phyloP scores from a whole-genome alignment of 92 coral and sea anemone species.

The Bergia puertoricense region DNA sequence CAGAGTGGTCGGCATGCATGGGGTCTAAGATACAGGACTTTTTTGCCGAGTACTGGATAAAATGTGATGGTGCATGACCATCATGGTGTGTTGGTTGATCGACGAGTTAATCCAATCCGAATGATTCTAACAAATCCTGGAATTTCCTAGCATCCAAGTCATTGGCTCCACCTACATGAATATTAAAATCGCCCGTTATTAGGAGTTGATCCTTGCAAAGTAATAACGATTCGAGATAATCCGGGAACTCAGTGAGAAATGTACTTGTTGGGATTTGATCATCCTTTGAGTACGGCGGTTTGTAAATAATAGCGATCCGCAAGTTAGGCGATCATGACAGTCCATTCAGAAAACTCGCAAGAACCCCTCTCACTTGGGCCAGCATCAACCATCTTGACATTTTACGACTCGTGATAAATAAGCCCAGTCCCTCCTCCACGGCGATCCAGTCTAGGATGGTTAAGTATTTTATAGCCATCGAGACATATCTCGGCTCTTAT shows the following conservation, averaged over 20 bases:
- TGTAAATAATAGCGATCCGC: constrained; percentile 21
- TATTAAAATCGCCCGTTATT: constrained; percentile 49
- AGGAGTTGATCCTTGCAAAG: constrained; percentile 19
- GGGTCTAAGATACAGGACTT: too few relatives aligned
- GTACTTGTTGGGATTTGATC: constrained; percentile 49
- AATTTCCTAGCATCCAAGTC: constrained; percentile 45
- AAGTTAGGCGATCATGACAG: too few relatives aligned
- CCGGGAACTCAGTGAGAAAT: constrained; percentile 49
- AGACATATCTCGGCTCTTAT: constrained; percentile 54
- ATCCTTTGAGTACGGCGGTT: constrained; percentile 42
- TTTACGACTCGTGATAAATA: constrained; percentile 47
- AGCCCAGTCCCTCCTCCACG: constrained; percentile 57
- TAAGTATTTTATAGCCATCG: constrained; percentile 51
- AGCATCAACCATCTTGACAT: not conserved
- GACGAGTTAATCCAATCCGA: constrained; percentile 55
- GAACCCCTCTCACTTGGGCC: too few relatives aligned
- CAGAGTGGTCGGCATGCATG: not conserved
- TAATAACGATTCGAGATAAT: constrained; percentile 39
- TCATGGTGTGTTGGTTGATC: constrained; percentile 53
- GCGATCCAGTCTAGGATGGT: constrained; percentile 38
- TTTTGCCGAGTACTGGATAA: too few relatives aligned
- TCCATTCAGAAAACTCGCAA: too few relatives aligned
- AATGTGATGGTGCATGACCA: constrained; percentile 41
- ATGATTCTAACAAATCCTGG: constrained; percentile 46
- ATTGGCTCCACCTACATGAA: constrained; percentile 49